Evolutionary conservation across 2,888 invertebrate genomes (phyloP).

Genomic region (Nomada fabriciana): DNA sequence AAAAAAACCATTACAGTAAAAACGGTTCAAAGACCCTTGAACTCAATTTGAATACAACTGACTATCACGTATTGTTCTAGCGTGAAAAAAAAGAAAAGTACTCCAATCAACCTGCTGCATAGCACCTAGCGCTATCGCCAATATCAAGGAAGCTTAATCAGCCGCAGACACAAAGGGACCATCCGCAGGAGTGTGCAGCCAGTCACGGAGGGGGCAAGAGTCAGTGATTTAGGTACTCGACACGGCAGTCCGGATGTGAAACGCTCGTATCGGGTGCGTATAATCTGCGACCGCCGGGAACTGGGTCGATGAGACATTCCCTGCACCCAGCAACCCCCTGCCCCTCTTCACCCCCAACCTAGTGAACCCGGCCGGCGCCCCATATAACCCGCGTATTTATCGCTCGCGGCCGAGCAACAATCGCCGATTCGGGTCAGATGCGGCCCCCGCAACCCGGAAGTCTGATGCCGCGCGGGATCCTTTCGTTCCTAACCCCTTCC

Average conservation of each 20-base stretch:
- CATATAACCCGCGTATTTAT: conserved; percentile 69
- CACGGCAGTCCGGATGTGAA: conserved; percentile 44
- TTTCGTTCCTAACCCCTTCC: conserved; percentile 19
- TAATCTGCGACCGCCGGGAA: conserved; percentile 63
- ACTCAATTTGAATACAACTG: too few relatives aligned
- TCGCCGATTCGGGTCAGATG: conserved; percentile 72
- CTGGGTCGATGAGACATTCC: conserved; percentile 72
- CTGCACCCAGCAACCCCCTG: conserved; percentile 31
- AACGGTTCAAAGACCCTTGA: too few relatives aligned
- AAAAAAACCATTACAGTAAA: too few relatives aligned
- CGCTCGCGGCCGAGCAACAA: conserved; percentile 73
- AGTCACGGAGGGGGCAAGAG: conserved; percentile 12
- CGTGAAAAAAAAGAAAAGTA: too few relatives aligned
- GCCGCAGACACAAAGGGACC: conserved; percentile 1
- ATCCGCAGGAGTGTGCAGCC: neutral
- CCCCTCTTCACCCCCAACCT: conserved; percentile 8
- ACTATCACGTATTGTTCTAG: too few relatives aligned
- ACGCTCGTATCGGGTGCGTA: conserved; percentile 65
- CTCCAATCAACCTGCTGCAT: too few relatives aligned
- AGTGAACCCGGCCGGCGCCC: conserved; percentile 37
- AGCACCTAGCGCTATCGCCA: too few relatives aligned
- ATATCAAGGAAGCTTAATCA: neutral
- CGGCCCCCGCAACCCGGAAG: conserved; percentile 61
- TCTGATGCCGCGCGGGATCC: conserved; percentile 26
- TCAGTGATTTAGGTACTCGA: conserved; percentile 46